Percentiles rank a stretch among this genome's conserved stretches.
Conservation (phyloP, 2,113 vertebrate genomes). For the Anhinga rufa region DNA sequence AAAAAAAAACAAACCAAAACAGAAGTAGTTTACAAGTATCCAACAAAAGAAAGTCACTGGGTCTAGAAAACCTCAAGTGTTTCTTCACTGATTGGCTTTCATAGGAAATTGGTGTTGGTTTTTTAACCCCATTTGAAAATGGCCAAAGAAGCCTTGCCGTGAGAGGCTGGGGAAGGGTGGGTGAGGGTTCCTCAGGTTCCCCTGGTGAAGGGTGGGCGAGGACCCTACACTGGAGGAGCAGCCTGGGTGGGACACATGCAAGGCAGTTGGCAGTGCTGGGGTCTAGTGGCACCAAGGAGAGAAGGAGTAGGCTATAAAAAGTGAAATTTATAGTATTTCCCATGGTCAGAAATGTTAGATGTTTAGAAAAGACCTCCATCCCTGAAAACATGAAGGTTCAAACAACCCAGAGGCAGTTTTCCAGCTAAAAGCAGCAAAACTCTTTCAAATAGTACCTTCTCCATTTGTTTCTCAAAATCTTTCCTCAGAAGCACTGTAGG, state of each 20-base stretch:
- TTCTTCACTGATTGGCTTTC: neutral
- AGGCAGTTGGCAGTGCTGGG: neutral
- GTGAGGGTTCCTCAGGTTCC: neutral
- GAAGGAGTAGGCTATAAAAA: neutral
- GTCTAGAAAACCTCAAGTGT: neutral
- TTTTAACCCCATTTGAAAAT: neutral
- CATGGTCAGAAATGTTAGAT: neutral
- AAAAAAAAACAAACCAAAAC: no score
- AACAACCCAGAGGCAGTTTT: neutral
- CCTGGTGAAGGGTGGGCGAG: neutral
- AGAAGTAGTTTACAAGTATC: neutral
- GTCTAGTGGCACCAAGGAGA: neutral
- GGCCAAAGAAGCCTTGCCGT: neutral
- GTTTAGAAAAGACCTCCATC: neutral
- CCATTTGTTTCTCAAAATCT: neutral
- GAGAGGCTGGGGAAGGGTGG: neutral
- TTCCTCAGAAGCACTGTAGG: neutral
- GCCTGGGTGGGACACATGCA: neutral
- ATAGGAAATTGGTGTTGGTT: neutral
- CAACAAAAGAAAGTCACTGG: neutral
- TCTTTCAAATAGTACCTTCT: neutral
- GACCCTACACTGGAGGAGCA: neutral
- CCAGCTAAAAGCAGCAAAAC: neutral
- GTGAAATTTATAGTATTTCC: neutral
- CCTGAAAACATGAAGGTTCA: neutral